A percentile compares a stretch with the other conserved stretches of the same genome.
Evolutionary conservation across 2,888 invertebrate genomes (phyloP).

Genomic region (Zeuzera pyrina): DNA sequence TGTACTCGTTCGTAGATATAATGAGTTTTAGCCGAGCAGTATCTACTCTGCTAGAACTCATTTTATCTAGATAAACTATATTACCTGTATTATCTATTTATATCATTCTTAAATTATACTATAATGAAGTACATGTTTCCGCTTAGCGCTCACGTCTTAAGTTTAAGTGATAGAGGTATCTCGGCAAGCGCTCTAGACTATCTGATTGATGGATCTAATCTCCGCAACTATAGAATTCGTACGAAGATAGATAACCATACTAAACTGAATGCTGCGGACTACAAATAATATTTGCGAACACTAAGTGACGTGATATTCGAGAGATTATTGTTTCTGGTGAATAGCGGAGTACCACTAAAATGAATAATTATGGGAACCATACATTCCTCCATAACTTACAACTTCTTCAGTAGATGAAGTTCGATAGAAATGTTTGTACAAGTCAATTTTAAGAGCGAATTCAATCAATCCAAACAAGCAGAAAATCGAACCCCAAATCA

Average conservation of each 20-base stretch:
- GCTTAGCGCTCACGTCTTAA: conserved; percentile 25
- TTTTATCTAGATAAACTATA: too few species aligned
- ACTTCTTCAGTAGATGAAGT: too few species aligned
- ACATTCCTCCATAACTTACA: too few species aligned
- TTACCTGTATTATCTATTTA: too few species aligned
- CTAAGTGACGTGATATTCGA: too few species aligned
- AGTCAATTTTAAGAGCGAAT: conserved; percentile 54
- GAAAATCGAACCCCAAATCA: conserved; percentile 70
- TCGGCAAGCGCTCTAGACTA: conserved; percentile 32
- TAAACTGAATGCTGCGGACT: conserved; percentile 22
- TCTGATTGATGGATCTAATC: conserved; percentile 58
- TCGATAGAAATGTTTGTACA: conserved; percentile 29
- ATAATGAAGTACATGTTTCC: conserved; percentile 1
- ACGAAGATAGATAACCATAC: conserved; percentile 36
- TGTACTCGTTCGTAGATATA: too few species aligned
- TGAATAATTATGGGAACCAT: too few species aligned
- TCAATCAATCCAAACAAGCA: conserved; percentile 67
- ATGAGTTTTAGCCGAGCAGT: too few species aligned
- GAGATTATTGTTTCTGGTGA: too few species aligned
- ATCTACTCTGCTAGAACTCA: too few species aligned
- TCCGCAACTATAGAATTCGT: conserved; percentile 43
- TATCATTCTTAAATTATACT: too few species aligned
- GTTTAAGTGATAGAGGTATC: conserved; percentile 29
- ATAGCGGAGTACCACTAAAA: too few species aligned
- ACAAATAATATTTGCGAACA: conserved; percentile 11